phyloP scores from a whole-genome alignment of 2,888 invertebrate species.

The Fragum sueziense region DNA sequence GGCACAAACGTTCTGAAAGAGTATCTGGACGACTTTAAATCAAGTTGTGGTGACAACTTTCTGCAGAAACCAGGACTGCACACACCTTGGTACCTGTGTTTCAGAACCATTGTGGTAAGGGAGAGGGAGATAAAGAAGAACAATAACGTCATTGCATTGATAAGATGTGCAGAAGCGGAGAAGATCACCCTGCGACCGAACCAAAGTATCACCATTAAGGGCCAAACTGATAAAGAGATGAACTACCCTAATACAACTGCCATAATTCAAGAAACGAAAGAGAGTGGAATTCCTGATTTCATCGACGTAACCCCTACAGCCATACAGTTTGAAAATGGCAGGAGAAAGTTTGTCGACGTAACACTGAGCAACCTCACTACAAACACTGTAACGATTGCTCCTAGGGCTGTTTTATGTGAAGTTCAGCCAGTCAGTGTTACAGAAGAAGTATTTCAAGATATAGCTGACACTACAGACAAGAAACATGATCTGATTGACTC shows the following conservation, averaged over 20 bases:
- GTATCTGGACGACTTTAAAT: no score
- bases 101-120: slow-evolving; percentile 1
- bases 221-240: no score
- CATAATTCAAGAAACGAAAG: slow-evolving; percentile 14
- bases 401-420: no score
- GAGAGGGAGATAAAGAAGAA: slow-evolving; percentile 19
- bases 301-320: slow-evolving; percentile 32
- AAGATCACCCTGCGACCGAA: no score
- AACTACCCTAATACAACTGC: slow-evolving; percentile 3
- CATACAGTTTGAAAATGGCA: slow-evolving; percentile 4
- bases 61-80: slow-evolving; percentile 36
- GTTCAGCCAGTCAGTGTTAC: background rate
- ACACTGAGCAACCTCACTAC: background rate
- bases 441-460: background rate
- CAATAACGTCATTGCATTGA: slow-evolving; percentile 18
- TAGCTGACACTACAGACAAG: background rate
- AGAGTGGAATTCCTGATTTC: background rate
- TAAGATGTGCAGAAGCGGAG: slow-evolving; percentile 12
- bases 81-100: slow-evolving; percentile 44
- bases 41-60: slow-evolving; percentile 41
- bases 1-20: no score
- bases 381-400: no score
- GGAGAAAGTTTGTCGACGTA: background rate
- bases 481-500: background rate
- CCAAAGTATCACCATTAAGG: no score